Conservation (phyloP, 2,113 vertebrate genomes). For the Equus przewalskii region DNA sequence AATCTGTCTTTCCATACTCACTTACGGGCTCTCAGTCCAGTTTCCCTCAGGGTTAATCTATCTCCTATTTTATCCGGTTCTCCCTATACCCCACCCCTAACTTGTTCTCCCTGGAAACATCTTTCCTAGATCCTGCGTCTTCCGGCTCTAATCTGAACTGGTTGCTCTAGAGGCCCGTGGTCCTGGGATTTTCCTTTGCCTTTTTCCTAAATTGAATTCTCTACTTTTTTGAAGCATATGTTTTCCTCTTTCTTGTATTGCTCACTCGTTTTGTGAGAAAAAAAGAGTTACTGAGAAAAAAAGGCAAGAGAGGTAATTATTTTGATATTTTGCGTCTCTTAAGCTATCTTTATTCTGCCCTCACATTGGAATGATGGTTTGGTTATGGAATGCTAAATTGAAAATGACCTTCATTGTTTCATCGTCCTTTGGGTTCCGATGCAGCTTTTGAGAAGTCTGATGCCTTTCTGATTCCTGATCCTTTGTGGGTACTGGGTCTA, state of each 20-base stretch:
- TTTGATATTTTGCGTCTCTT: neutral
- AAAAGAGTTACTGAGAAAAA: neutral
- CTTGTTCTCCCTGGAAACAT: neutral
- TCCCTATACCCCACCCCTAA: neutral
- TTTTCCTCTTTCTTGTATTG: neutral
- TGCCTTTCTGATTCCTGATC: neutral
- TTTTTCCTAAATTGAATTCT: neutral
- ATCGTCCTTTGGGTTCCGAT: neutral
- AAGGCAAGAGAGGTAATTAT: neutral
- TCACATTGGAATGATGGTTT: neutral
- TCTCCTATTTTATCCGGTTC: neutral
- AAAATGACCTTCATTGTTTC: neutral
- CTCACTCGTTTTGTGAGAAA: neutral
- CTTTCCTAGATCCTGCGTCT: neutral
- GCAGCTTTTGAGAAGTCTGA: neutral
- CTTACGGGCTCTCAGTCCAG: neutral
- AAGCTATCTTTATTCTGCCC: neutral
- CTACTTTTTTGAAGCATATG: neutral
- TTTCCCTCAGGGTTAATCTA: too few species aligned
- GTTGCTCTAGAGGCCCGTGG: neutral
- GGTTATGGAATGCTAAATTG: neutral
- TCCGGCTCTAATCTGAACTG: neutral
- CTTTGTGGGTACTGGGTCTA: fast-evolving
- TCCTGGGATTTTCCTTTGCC: neutral
- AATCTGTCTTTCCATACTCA: neutral